These are phyloP conservation scores for Craseonycteris thonglongyai DNA, from an alignment of 2,113 vertebrate species.

Conservation along the genomic window DNA sequence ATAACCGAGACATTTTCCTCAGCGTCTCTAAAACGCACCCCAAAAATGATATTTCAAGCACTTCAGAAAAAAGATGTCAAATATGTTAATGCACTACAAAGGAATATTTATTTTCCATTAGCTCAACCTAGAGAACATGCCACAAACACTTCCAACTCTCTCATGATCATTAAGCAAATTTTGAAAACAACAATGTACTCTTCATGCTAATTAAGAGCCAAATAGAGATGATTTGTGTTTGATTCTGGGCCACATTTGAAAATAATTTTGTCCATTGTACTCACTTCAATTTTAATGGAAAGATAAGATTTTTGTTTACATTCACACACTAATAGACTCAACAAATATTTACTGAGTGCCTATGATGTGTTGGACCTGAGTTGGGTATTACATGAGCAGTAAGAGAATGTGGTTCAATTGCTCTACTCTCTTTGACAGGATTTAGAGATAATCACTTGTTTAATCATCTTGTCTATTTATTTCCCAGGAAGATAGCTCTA, in stretches of 20 bases:
- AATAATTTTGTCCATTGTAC: neutral
- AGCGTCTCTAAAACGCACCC: neutral
- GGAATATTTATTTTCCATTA: neutral
- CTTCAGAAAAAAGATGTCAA: neutral
- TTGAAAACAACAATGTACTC: neutral
- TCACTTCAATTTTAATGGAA: slow-evolving; percentile 37
- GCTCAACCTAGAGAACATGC: neutral
- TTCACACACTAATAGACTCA: slow-evolving; percentile 2
- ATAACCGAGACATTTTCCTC: neutral
- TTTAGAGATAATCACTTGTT: slow-evolving; percentile 25
- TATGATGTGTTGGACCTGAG: neutral
- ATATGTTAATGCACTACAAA: neutral
- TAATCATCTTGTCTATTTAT: slow-evolving; percentile 58
- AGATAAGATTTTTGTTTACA: slow-evolving; percentile 24
- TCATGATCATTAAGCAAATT: neutral
- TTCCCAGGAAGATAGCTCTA: slow-evolving; percentile 39
- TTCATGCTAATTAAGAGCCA: neutral
- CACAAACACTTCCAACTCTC: neutral
- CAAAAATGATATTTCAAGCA: neutral
- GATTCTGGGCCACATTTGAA: slow-evolving; percentile 12
- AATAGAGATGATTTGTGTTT: neutral
- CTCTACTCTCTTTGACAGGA: neutral
- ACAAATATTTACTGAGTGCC: slow-evolving; percentile 13
- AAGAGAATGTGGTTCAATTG: neutral
- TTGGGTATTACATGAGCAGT: neutral